These are phyloP conservation scores for Phainopepla nitens DNA, from an alignment of 2,113 vertebrate species.

Conservation along the genomic window DNA sequence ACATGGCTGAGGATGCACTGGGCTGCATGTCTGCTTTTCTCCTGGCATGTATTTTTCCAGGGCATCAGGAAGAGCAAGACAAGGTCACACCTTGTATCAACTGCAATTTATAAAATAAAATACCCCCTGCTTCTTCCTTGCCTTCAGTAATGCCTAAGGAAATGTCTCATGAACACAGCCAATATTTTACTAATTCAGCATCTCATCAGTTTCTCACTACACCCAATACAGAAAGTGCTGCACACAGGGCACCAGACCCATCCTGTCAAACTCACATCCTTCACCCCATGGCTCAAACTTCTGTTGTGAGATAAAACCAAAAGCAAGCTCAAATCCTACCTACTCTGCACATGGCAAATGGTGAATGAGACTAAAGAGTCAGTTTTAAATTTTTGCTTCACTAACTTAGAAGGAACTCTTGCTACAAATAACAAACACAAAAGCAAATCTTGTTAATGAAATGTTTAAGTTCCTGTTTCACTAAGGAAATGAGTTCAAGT, in stretches of 20 bases:
- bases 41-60: not conserved
- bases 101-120: not conserved
- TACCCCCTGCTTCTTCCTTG: not conserved
- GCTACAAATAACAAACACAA: not conserved
- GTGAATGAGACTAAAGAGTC: not conserved
- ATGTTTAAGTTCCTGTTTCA: not conserved
- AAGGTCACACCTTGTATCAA: not conserved
- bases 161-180: fast-evolving
- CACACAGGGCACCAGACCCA: not conserved
- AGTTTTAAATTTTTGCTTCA: not conserved
- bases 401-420: not conserved
- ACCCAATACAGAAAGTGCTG: not conserved
- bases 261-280: not conserved
- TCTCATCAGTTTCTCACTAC: not conserved
- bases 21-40: not conserved
- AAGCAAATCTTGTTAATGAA: not conserved
- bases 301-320: not conserved
- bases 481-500: not conserved
- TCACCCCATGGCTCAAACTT: not conserved
- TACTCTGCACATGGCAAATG: not conserved
- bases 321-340: not conserved
- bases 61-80: not conserved
- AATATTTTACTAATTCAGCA: not conserved
- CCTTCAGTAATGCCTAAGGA: not conserved
- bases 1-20: not conserved